Conservation (phyloP, 2,113 vertebrate genomes). For the Callospermophilus lateralis region DNA sequence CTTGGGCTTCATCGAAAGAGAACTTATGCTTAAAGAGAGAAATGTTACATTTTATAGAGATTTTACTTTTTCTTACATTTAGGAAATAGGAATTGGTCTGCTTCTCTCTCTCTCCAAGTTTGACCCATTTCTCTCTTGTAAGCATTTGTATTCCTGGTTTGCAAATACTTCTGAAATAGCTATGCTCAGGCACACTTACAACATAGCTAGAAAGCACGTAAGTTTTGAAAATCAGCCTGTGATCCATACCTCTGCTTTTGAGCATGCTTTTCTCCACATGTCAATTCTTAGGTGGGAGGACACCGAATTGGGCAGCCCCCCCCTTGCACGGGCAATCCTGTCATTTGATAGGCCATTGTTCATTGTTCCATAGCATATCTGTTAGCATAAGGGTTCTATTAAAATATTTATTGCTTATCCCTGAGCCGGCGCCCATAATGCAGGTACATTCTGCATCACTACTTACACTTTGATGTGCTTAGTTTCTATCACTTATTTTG, state of each 20-base stretch:
- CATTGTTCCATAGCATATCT: background rate
- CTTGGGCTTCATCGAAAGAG: background rate
- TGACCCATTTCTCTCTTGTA: background rate
- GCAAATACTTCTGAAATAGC: slow-evolving; percentile 3
- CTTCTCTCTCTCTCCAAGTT: background rate
- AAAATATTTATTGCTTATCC: slow-evolving; percentile 63
- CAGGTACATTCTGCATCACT: background rate
- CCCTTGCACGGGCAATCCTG: background rate
- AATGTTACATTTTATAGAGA: background rate
- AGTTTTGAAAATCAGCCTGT: background rate
- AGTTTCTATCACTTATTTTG: slow-evolving; percentile 49
- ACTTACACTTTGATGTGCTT: background rate
- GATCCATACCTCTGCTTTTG: background rate
- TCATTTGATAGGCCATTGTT: background rate
- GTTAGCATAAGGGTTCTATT: slow-evolving; percentile 41
- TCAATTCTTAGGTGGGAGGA: background rate
- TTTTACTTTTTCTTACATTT: background rate
- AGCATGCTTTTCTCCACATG: background rate
- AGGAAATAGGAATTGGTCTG: background rate
- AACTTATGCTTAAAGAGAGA: background rate
- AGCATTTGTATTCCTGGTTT: background rate
- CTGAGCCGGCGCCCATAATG: background rate
- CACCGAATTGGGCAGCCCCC: background rate
- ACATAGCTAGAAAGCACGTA: background rate
- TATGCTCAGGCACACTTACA: background rate